Conservation (phyloP, 2,797 vertebrate genomes). For the Clamator glandarius region DNA sequence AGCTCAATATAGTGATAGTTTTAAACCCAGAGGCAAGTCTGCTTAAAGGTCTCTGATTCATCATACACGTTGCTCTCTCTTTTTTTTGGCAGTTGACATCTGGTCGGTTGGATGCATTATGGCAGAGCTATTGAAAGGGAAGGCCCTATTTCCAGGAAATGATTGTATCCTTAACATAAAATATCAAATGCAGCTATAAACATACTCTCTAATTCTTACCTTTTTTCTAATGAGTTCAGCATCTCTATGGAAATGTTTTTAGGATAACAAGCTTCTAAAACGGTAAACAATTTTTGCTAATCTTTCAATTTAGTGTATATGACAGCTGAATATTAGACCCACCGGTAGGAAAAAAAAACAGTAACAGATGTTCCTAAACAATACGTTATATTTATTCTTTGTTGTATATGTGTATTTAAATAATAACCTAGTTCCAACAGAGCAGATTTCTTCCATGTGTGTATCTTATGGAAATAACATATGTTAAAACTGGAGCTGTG, state of each 20-base stretch:
- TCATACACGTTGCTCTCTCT: neutral
- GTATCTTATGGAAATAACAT: neutral
- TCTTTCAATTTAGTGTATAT: neutral
- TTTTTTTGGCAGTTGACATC: slow-evolving; percentile 89
- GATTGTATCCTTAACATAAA: slow-evolving; percentile 94
- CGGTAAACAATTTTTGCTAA: neutral
- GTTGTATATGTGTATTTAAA: slow-evolving; percentile 30
- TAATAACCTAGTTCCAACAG: slow-evolving; percentile 24
- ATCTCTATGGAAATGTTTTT: slow-evolving; percentile 15
- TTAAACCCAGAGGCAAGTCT: neutral
- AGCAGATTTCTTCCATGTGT: slow-evolving; percentile 25
- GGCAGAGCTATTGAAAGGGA: slow-evolving; percentile 96
- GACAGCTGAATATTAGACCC: neutral
- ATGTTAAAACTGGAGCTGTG: neutral
- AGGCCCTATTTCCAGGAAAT: slow-evolving; percentile 95
- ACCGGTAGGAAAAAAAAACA: neutral
- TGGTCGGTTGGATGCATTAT: slow-evolving; percentile 99
- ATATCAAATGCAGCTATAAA: neutral
- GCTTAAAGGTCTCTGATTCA: neutral
- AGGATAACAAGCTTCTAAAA: slow-evolving; percentile 9
- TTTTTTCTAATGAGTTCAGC: neutral
- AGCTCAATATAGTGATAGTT: neutral
- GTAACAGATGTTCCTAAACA: slow-evolving; percentile 17
- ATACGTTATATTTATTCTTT: slow-evolving; percentile 7
- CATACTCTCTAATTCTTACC: neutral